Conservation (phyloP, 2,888 invertebrate genomes). For the Altica lythri region DNA sequence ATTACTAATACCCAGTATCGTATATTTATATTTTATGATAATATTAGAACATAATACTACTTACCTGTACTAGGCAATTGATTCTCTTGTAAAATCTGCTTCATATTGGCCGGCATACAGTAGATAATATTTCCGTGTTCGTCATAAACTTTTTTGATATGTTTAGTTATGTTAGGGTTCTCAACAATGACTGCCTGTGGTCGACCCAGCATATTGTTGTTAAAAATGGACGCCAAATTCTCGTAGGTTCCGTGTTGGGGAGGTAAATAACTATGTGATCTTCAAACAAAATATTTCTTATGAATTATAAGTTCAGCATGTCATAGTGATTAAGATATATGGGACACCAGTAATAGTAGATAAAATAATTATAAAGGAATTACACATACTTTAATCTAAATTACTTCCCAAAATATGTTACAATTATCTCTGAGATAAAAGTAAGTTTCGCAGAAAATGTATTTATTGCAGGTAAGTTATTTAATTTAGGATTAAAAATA, state of each 20-base stretch:
- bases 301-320: slow-evolving; percentile 3
- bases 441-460: neutral
- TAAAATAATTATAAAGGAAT: neutral
- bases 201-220: slow-evolving; percentile 53
- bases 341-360: too few species aligned
- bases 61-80: slow-evolving; percentile 52
- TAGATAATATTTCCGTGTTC: slow-evolving; percentile 68
- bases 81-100: slow-evolving; percentile 56
- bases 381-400: slow-evolving; percentile 14
- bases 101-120: slow-evolving; percentile 63
- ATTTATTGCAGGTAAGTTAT: neutral
- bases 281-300: slow-evolving; percentile 8
- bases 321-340: neutral
- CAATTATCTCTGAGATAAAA: slow-evolving; percentile 4
- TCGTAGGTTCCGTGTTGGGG: slow-evolving; percentile 67
- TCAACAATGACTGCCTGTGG: slow-evolving; percentile 61
- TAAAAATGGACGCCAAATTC: slow-evolving; percentile 68
- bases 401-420: slow-evolving; percentile 10
- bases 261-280: slow-evolving; percentile 54
- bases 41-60: too few species aligned
- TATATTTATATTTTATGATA: too few species aligned
- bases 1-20: neutral
- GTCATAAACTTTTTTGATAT: slow-evolving; percentile 66
- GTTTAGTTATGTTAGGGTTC: slow-evolving; percentile 64
- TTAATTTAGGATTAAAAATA: neutral